phyloP scores from a whole-genome alignment of 2,888 invertebrate species.

The Diarsia brunnea region DNA sequence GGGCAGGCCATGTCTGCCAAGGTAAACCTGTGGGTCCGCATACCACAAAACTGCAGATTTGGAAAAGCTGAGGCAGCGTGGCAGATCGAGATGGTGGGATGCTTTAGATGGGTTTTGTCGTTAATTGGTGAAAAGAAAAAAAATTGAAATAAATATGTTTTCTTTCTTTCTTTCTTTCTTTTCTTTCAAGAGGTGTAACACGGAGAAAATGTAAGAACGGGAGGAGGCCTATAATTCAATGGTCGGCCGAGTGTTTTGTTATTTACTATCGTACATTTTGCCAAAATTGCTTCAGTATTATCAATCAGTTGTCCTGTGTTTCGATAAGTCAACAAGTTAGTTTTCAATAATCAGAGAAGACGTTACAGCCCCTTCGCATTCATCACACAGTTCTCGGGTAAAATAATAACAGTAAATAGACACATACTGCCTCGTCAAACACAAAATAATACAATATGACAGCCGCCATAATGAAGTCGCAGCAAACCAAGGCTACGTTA shows the following conservation, averaged over 20 bases:
- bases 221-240: background rate
- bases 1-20: too few species aligned
- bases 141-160: too few species aligned
- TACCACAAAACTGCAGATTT: too few species aligned
- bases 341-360: background rate
- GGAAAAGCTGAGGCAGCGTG: too few species aligned
- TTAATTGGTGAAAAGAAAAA: too few species aligned
- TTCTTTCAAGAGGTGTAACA: too few species aligned
- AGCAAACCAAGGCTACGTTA: conserved; percentile 23
- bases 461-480: conserved; percentile 11
- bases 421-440: conserved; percentile 9
- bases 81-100: too few species aligned
- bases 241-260: background rate
- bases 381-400: background rate
- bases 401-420: background rate
- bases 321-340: background rate
- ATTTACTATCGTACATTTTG: background rate
- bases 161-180: too few species aligned
- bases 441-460: conserved; percentile 15
- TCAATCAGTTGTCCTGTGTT: background rate
- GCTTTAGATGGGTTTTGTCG: too few species aligned
- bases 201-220: too few species aligned
- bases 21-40: too few species aligned
- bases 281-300: background rate
- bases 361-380: background rate